Evolutionary conservation across 2,797 vertebrate species (phyloP), one percentile per base, ranked within the genome.

Genomic region (Acanthurus leucopareius): DNA sequence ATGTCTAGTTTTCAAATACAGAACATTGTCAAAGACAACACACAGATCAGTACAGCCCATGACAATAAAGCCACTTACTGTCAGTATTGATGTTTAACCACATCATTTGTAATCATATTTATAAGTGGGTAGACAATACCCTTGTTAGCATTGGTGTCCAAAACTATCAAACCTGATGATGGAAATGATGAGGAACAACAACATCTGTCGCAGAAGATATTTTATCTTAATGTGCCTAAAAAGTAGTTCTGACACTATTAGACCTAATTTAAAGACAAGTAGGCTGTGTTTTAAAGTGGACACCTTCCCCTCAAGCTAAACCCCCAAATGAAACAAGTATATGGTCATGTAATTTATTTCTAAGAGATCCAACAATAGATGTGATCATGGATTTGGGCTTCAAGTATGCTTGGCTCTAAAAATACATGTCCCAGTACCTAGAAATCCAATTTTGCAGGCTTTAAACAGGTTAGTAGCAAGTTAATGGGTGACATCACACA

Each of bases 401-500:
- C 17, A 68, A 60, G 8, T 68, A 16, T 1, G 8, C 51, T 69
- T 74, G 35, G 47, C 28, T 73, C 54, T 61, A 75, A 80, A 87
- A 86, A 80, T 77, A 60, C 61, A 32, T 16, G 28, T 82, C 66
- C 67, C 62, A 22, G 69, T 66, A 67, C 15, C 28, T 73, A 68
- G 53, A 80, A 81, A 75, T 81, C 73, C 68, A 19, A 75, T 85
- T 80, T 65, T 19, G 5, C 58, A 45, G 28, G 28, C n/a, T 71
- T 84, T 73, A 79, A 77, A 75, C 19, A 48, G 56, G 56, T 59
- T 7, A 4, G 49, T 38, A 40, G 47, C 53, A 75, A 83, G 67
- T 73, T 61, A 86, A 78, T 75, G 66, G 77, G 70, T 86, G 84
- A 86, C 84, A 81, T 80, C 73, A 80, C 80, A 70, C 66, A 47